Base-by-base conservation (phyloP, 2,888 invertebrate genomes). In the Norana najaformis region DNA sequence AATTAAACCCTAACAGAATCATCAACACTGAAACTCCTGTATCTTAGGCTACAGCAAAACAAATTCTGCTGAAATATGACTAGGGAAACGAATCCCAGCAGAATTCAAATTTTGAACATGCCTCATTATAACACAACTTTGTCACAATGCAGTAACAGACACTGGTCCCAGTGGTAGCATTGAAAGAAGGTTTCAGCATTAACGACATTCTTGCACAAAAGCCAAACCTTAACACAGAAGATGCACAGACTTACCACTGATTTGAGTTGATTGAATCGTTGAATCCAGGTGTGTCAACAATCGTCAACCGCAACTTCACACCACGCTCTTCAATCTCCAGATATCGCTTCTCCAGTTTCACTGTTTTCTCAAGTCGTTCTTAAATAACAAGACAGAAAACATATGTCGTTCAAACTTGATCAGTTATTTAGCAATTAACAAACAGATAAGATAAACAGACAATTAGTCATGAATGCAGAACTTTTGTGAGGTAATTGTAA, bases 331-430 rank as follows among this genome's bases (percentile, higher is more conserved):
- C 95, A 37, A 95, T 94, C 92, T 95, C 95, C 90, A 95, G 97
- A 20, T 97, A 98, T 4, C 98, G 98, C 69, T 98, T 98, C 94
- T 98, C 98, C 88, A 99, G 95, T 94, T 97, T 97, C 1, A 99
- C 98, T 0, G 98, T 98, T 95, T 98, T 97, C 94, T 97, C 97
- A 69, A 96, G 94, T 88, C 96, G 95, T 18, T 88, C 88, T 88
- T 39, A 23, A 39, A 88, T n/a, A 85, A 37, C 85, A 85, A 53
- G 11, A 69, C n/a, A n/a, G n/a, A 69, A 69, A 69, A 4, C n/a
- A 8, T 3, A 3, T n/a, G n/a, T n/a, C 11, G 8, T 16, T 69
- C 30, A 69, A 69, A 69, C n/a, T 69, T 69, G n/a, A n/a, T n/a
- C n/a, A 30, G 30, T 69, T n/a, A 1, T 69, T 69, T 69, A 69